Conservation (phyloP, 64 coral and sea anemone species). For the Montipora efflorescens region DNA sequence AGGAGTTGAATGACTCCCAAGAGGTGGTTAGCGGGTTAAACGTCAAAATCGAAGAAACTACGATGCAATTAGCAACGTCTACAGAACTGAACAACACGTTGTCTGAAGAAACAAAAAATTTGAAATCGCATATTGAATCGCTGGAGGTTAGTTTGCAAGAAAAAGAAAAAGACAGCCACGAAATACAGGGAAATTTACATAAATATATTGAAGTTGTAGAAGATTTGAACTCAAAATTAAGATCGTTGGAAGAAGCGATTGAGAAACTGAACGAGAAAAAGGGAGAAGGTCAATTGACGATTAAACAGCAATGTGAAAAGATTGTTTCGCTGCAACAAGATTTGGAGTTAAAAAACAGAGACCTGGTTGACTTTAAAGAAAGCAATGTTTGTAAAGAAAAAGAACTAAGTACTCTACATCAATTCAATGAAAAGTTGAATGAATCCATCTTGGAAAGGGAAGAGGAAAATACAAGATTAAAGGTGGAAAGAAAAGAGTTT, state of each 20-base stretch:
- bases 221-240: conserved; percentile 57
- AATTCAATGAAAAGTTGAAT: conserved; percentile 24
- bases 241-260: conserved; percentile 14
- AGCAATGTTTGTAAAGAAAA: background rate
- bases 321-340: conserved; percentile 41
- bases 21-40: conserved; percentile 70
- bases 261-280: conserved; percentile 27
- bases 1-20: conserved; percentile 78
- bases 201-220: conserved; percentile 51
- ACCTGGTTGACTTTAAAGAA: conserved; percentile 48
- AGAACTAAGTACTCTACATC: conserved; percentile 40
- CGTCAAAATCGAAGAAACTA: conserved; percentile 55
- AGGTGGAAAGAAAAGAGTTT: background rate
- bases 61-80: conserved; percentile 60
- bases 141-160: conserved; percentile 31
- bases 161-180: conserved; percentile 47
- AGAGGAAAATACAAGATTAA: background rate
- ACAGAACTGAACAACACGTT: conserved; percentile 64
- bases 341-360: conserved; percentile 51
- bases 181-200: conserved; percentile 67
- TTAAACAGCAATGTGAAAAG: conserved; percentile 30
- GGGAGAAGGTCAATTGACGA: conserved; percentile 25
- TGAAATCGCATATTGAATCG: conserved; percentile 56
- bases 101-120: conserved; percentile 47
- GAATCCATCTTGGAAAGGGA: background rate